Conservation (phyloP, 2,113 vertebrate species). For the Myotis lucifugus region DNA sequence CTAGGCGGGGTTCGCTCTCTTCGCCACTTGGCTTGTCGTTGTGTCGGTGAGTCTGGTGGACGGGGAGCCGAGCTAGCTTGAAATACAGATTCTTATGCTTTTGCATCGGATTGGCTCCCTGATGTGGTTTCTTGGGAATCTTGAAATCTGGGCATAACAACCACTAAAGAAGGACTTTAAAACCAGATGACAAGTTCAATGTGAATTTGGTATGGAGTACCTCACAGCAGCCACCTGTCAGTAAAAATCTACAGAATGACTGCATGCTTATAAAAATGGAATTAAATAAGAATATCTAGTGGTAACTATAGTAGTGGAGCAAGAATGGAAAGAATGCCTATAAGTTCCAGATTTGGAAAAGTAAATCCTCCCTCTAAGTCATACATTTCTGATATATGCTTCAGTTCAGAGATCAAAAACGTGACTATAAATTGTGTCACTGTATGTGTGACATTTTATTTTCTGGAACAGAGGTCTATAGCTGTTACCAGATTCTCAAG, state of each 20-base stretch:
- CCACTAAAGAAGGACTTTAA: slow-evolving; percentile 5
- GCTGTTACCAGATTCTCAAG: neutral
- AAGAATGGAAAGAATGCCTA: neutral
- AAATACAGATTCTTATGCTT: no score
- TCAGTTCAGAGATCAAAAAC: neutral
- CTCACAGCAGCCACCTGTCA: neutral
- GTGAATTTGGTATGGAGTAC: neutral
- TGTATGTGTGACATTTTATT: neutral
- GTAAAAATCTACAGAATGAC: neutral
- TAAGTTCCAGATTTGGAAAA: neutral
- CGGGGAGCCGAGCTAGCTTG: no score
- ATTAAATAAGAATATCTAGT: slow-evolving; percentile 31
- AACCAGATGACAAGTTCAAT: neutral
- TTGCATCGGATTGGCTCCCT: no score
- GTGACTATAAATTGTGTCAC: neutral
- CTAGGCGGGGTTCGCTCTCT: no score
- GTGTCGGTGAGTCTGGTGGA: no score
- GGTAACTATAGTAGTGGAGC: neutral
- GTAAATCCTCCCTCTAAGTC: neutral
- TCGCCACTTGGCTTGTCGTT: no score
- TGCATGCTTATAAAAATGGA: neutral
- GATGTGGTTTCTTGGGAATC: no score
- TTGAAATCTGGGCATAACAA: no score
- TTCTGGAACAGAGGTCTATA: neutral
- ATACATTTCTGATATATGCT: neutral